Base-by-base conservation (phyloP, 2,888 invertebrate species). In the Dasypogon diadema region DNA sequence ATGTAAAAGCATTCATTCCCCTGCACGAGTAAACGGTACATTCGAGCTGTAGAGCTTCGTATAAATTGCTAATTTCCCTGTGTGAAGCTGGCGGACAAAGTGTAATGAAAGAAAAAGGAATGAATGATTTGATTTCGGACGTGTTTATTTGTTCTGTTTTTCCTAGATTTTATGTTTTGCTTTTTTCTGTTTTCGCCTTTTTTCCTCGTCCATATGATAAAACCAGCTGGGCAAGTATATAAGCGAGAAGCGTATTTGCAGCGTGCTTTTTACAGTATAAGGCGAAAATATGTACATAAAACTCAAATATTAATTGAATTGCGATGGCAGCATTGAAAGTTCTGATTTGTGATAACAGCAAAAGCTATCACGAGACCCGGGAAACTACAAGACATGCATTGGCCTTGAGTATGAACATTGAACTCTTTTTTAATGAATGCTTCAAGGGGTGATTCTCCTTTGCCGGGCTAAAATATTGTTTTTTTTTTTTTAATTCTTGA, bases 141-240 rank as follows among this genome's bases (percentile, higher is more conserved):
- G 30, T 21, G 16, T 42, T 58, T 12, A 21, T 42, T 34, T 18
- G 12, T 34, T 63, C 37, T n/a, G 42, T 22, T 46, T 24, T 10
- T 10, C 10, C 42, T 8, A 30, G 34, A 16, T 63, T 63, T 63
- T 18, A 12, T 42, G 12, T 30, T 58, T 42, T 63, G 6, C 42
- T 37, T 42, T 63, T 63, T 14, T 5, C 8, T 18, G 18, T 30
- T 37, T 37, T 34, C 18, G 34, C 21, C 42, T 18, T 18, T 63
- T 63, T 63, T 70, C 8, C 21, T 18, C 16, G n/a, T 24, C 34
- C 54, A 70, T 16, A 51, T 70, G 54, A 54, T 34, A 54, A 70
- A 68, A 54, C 70, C 70, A 70, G 70, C 70, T 70, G 70, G 70
- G 34, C 54, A 30, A 30, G 34, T 65, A 65, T 8, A 65, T 65